phyloP scores from a whole-genome alignment of 2,113 vertebrate genomes.

The Upupa epops region DNA sequence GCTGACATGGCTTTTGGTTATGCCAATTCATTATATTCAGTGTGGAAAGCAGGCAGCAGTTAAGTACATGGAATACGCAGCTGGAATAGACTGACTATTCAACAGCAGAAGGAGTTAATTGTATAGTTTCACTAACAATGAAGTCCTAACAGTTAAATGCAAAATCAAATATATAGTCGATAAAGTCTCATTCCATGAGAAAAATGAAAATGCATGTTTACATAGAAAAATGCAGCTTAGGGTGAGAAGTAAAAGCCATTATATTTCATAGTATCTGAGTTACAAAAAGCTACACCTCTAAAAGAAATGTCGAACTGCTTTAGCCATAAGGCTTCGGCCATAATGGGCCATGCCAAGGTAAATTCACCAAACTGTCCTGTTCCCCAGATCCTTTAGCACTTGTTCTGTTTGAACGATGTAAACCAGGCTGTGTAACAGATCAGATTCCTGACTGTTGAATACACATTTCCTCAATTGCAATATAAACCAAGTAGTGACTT shows the following conservation, averaged over 20 bases:
- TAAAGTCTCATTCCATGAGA: background rate
- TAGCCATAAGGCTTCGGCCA: background rate
- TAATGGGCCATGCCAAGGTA: background rate
- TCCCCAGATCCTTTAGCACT: background rate
- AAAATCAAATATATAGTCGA: background rate
- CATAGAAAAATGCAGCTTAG: background rate
- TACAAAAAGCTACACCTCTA: background rate
- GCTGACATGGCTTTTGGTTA: conserved; percentile 13
- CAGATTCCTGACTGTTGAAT: background rate
- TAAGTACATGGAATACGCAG: background rate
- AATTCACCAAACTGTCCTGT: background rate
- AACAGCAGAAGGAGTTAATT: background rate
- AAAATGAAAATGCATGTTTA: background rate
- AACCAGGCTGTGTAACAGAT: background rate
- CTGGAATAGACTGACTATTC: background rate
- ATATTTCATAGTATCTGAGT: background rate
- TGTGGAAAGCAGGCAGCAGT: background rate
- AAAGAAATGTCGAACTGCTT: background rate
- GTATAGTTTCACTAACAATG: background rate
- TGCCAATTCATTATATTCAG: background rate
- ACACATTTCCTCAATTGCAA: background rate
- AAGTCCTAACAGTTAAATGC: background rate
- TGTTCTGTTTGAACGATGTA: background rate
- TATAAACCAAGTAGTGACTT: background rate
- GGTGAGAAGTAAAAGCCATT: background rate